Evolutionary conservation across 2,888 invertebrate species (phyloP), one percentile per base, ranked within the genome.

Genomic region (Mythimna impura): DNA sequence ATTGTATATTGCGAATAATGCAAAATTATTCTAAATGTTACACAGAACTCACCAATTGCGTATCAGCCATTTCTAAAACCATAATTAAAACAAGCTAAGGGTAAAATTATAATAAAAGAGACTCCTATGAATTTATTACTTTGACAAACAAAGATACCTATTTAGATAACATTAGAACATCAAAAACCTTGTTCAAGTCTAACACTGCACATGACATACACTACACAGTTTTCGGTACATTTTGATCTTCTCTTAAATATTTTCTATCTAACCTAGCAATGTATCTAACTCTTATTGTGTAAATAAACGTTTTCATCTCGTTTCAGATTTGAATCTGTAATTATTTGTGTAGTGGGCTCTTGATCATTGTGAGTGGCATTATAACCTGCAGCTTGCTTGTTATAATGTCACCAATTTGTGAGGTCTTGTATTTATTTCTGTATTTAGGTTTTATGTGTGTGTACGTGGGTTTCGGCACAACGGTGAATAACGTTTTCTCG

Each of bases 371-470:
- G 91, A 96, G 94, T 95, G 89, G 85, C 89, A 88, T 89, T 89
- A 93, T 89, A 95, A 94, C 88, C 57, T 4, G 22, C 61, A 94
- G 93, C 87, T 61, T 17, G n/a, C 47, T 54, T 58, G 86, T 88
- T 95, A 86, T 91, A 87, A 74, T 87, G 91, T 88, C 89, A 95
- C 94, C 90, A 86, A 80, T 87, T 80, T 93, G 92, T 93, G 91
- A 92, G 89, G 91, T 94, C 90, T 89, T 94, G 94, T 95, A 92
- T 83, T 89, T 91, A 88, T 89, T 91, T 92, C 90, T 86, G 96
- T 96, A 96, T 93, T 94, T 96, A 96, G 96, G 95, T 93, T 93
- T 91, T 91, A 88, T 96, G 95, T 96, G 95, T 95, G 95, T 95
- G 95, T 94, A 88, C 93, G 95, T 96, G 96, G 94, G 90, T 94